A percentile compares a stretch with the other conserved stretches of the same genome.
These are phyloP conservation scores for Holacanthella duospinosa DNA, from an alignment of 2,888 invertebrate species.

Conservation along the genomic window DNA sequence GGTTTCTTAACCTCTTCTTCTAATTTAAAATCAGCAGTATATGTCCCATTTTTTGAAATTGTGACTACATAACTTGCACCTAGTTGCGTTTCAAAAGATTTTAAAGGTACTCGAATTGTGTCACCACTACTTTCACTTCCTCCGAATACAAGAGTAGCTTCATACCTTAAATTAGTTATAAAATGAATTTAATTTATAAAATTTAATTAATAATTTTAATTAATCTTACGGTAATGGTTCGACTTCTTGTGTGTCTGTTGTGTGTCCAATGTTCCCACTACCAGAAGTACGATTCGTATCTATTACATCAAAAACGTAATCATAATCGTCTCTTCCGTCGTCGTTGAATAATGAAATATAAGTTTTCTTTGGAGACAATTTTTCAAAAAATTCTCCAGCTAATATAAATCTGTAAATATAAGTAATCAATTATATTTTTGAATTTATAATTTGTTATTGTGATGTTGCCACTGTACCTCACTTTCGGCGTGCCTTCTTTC, in stretches of 20 bases:
- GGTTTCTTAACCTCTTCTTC: not conserved
- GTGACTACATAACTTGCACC: not conserved
- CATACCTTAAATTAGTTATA: not conserved
- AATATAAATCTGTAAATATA: not conserved
- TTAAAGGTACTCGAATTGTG: not conserved
- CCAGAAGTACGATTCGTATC: no score
- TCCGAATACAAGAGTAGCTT: not conserved
- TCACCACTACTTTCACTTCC: not conserved
- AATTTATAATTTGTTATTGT: no score
- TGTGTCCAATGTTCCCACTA: no score
- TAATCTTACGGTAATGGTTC: no score
- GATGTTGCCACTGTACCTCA: conserved; percentile 46
- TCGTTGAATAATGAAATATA: no score
- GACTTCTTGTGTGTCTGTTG: no score
- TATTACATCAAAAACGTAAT: no score
- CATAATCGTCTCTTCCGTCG: no score
- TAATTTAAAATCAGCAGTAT: not conserved
- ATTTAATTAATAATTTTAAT: no score
- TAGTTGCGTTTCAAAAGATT: not conserved
- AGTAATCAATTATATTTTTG: no score
- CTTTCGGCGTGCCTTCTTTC: conserved; percentile 52
- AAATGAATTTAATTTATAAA: not conserved
- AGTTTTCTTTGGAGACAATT: no score
- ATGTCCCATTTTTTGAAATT: not conserved
- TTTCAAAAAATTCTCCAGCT: not conserved